Conservation (phyloP, 1,140 invertebrate genomes). For the Diprion similis region DNA sequence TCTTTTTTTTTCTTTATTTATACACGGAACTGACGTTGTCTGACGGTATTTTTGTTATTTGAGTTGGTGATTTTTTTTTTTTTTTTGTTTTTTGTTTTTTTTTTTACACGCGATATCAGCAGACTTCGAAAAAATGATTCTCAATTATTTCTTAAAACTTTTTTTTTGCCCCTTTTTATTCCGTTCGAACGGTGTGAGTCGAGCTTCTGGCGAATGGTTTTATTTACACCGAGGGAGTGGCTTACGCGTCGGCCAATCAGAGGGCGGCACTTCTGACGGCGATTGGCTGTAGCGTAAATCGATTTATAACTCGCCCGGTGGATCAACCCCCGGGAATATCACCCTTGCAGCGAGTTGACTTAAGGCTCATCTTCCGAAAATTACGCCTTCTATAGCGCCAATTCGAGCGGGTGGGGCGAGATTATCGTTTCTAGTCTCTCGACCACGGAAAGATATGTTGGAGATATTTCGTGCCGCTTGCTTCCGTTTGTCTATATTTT, state of each 20-base stretch:
- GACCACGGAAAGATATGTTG: too few species aligned
- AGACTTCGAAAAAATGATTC: background rate
- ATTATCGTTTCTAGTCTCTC: too few species aligned
- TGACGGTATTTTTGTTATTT: too few species aligned
- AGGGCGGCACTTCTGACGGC: constrained; percentile 48
- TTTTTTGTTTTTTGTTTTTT: too few species aligned
- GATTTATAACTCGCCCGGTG: constrained; percentile 58
- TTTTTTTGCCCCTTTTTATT: background rate
- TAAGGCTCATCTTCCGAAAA: constrained; percentile 40
- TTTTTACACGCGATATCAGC: too few species aligned
- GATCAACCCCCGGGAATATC: constrained; percentile 35
- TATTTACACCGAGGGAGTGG: constrained; percentile 56
- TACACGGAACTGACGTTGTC: too few species aligned
- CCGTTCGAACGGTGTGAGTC: constrained; percentile 38
- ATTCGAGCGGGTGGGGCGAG: constrained; percentile 34
- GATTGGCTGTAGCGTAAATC: constrained; percentile 58
- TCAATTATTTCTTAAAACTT: background rate
- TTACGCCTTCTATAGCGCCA: constrained; percentile 43
- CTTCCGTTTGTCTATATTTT: too few species aligned
- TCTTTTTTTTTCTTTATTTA: too few species aligned
- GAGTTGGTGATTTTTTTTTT: too few species aligned
- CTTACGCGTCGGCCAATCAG: constrained; percentile 49
- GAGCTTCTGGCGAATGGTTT: constrained; percentile 41
- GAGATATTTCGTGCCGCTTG: too few species aligned
- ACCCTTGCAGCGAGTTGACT: constrained; percentile 42